Evolutionary conservation across 1,140 invertebrate genomes (phyloP).

Genomic region (Solenopsis fugax): DNA sequence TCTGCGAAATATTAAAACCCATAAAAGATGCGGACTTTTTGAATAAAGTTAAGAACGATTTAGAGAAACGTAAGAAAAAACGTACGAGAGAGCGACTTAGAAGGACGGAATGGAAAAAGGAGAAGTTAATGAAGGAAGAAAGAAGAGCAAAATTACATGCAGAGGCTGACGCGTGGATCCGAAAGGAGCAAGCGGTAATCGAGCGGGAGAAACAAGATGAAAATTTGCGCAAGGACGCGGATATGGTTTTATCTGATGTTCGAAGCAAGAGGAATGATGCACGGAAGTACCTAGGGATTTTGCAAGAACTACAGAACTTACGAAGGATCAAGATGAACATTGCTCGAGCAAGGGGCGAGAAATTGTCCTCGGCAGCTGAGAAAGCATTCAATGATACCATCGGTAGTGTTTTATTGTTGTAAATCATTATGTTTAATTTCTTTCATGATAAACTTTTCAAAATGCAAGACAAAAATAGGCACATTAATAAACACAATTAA

Average conservation of each 20-base stretch:
- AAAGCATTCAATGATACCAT: slow-evolving; percentile 84
- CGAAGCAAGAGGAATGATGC: slow-evolving; percentile 90
- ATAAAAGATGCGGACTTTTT: slow-evolving; percentile 84
- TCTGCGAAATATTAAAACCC: slow-evolving; percentile 83
- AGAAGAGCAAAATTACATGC: slow-evolving; percentile 84
- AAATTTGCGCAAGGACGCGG: slow-evolving; percentile 89
- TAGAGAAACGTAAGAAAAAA: slow-evolving; percentile 88
- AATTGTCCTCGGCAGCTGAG: slow-evolving; percentile 84
- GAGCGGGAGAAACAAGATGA: slow-evolving; percentile 89
- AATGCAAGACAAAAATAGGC: neutral
- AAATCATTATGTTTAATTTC: neutral
- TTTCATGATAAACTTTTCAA: neutral
- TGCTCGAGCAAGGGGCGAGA: slow-evolving; percentile 88
- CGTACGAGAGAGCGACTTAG: slow-evolving; percentile 86
- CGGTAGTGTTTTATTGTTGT: slow-evolving; percentile 69
- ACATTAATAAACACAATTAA: neutral
- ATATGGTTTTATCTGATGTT: slow-evolving; percentile 90
- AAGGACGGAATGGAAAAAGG: slow-evolving; percentile 82
- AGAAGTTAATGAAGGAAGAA: slow-evolving; percentile 82
- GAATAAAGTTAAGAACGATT: slow-evolving; percentile 84
- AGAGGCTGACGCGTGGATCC: slow-evolving; percentile 89
- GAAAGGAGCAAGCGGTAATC: slow-evolving; percentile 88
- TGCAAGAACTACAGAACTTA: slow-evolving; percentile 89
- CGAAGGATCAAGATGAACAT: slow-evolving; percentile 88
- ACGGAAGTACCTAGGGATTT: slow-evolving; percentile 88